Base-by-base conservation (phyloP, 2,888 invertebrate species). In the Brachylomia viminalis region DNA sequence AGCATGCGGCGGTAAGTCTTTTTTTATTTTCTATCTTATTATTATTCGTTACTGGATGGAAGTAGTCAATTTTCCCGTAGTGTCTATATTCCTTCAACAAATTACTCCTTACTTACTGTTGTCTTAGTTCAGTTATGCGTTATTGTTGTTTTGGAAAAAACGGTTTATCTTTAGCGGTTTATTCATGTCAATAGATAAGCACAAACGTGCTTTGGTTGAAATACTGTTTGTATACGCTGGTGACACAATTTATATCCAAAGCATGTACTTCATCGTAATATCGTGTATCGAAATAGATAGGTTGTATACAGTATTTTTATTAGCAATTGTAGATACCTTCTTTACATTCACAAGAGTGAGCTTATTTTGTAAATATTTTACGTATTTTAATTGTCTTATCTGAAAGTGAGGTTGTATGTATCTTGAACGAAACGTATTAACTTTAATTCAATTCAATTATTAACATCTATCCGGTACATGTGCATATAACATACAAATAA, bases 1-100 rank as follows among this genome's bases (percentile, higher is more conserved):
- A 98, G 94, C 95, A 98, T 86, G 98, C 98, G 90, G 98, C 98
- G 93, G 98, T 98, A 93, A 98, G 98, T 97, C 77, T 79, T 49
- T 72, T 72, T 71, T 27, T 17, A 30, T 79, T 62, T 56, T n/a
- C n/a, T n/a, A n/a, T n/a, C n/a, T n/a, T n/a, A n/a, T n/a, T n/a
- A n/a, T n/a, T n/a, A n/a, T n/a, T n/a, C n/a, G n/a, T n/a, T n/a
- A n/a, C n/a, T n/a, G n/a, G n/a, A n/a, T n/a, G n/a, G n/a, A n/a
- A n/a, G n/a, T n/a, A n/a, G n/a, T n/a, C n/a, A n/a, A n/a, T n/a
- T n/a, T n/a, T n/a, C 20, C 10, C 3, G n/a, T 62, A 10, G 10
- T 15, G 64, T 8, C n/a, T 23, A 0, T 65, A 45, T 52, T 52
- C 1, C 20, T 7, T 17, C 1, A 17, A 17, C 6, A 15, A 23